A percentile compares a stretch with the other conserved stretches of the same genome.
Evolutionary conservation across 1,140 invertebrate species (phyloP).

Genomic region (Cyphomyrmex costatus): DNA sequence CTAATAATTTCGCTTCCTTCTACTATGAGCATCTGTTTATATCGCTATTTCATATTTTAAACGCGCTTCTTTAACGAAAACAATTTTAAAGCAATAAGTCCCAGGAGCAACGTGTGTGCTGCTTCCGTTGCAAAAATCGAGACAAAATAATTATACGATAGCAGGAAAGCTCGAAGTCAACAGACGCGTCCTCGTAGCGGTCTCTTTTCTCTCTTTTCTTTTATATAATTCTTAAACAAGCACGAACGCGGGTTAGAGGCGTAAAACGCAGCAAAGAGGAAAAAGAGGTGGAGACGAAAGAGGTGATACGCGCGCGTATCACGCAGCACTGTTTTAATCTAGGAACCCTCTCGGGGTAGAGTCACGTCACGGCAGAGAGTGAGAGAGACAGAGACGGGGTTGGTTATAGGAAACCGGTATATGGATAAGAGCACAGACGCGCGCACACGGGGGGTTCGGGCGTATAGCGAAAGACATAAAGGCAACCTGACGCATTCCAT

Average conservation of each 20-base stretch:
- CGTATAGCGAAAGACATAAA: conserved; percentile 77
- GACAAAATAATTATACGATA: not conserved
- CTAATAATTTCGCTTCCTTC: conserved; percentile 6
- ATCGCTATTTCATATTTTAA: not conserved
- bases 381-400: not conserved
- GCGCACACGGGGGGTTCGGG: conserved; percentile 44
- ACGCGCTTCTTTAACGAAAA: not conserved
- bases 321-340: conserved; percentile 36
- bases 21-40: not conserved
- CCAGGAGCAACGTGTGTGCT: not conserved
- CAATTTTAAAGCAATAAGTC: not conserved
- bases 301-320: conserved; percentile 9
- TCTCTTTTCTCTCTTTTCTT: not conserved
- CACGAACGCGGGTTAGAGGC: not conserved
- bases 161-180: not conserved
- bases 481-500: conserved; percentile 81
- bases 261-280: not conserved
- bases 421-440: conserved; percentile 28
- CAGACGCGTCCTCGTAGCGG: not conserved
- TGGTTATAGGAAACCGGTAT: conserved; percentile 57
- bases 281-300: not conserved
- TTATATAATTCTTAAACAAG: not conserved
- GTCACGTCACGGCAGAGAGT: conserved; percentile 36
- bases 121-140: not conserved
- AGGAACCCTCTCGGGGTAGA: not conserved